These are phyloP conservation scores for Phalacrocorax aristotelis DNA, from an alignment of 2,113 vertebrate genomes.

Conservation along the genomic window DNA sequence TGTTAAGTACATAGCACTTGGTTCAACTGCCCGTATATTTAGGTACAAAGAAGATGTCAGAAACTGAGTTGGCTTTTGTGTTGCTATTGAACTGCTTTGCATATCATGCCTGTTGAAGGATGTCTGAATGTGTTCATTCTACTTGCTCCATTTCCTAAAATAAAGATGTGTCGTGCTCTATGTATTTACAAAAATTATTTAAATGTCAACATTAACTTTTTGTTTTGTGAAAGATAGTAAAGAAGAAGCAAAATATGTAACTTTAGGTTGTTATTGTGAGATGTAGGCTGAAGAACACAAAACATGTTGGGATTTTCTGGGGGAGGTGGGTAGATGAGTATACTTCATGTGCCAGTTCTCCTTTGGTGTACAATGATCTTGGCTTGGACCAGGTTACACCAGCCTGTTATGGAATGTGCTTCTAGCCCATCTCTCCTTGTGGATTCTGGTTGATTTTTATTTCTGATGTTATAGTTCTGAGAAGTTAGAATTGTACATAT, in stretches of 20 bases:
- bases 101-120: neutral
- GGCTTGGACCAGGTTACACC: neutral
- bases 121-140: neutral
- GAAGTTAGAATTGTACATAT: neutral
- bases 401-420: neutral
- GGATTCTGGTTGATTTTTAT: neutral
- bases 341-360: neutral
- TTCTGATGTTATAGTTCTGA: neutral
- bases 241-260: neutral
- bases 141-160: neutral
- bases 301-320: neutral
- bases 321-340: fast-evolving
- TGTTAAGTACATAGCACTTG: fast-evolving
- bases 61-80: neutral
- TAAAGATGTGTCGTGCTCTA: neutral
- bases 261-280: neutral
- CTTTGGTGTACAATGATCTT: neutral
- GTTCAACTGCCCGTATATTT: neutral
- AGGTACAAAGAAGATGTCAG: neutral
- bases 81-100: neutral
- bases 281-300: neutral
- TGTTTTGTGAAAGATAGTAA: neutral
- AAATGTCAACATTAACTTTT: neutral
- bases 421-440: neutral
- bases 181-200: neutral